Conservation (phyloP, 1,140 invertebrate genomes). For the Conus ventricosus region DNA sequence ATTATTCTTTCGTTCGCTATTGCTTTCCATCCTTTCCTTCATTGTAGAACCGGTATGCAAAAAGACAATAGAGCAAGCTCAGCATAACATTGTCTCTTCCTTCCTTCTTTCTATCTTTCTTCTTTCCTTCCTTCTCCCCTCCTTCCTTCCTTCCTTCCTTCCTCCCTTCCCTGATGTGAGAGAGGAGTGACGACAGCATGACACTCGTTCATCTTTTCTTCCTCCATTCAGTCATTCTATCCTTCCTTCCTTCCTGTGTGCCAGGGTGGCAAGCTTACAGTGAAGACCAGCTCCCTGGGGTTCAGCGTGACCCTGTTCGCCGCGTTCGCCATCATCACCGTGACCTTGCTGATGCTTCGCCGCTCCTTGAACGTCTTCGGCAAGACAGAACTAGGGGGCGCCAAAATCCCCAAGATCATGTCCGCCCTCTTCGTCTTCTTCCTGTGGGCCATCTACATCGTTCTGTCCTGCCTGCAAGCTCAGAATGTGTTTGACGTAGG, state of each 20-base stretch:
- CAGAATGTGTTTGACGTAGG: conserved; percentile 46
- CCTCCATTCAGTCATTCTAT: no score
- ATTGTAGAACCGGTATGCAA: no score
- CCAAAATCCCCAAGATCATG: conserved; percentile 68
- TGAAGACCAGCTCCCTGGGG: conserved; percentile 76
- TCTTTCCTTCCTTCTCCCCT: no score
- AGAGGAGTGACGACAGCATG: background rate
- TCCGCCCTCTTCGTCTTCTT: conserved; percentile 73
- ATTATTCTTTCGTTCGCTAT: no score
- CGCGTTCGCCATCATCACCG: conserved; percentile 75
- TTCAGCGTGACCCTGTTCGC: conserved; percentile 81
- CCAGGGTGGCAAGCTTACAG: conserved; percentile 77
- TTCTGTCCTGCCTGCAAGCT: conserved; percentile 73
- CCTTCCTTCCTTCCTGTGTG: conserved; percentile 45
- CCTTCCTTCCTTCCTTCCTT: no score
- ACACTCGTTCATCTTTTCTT: conserved; percentile 18
- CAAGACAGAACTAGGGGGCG: conserved; percentile 80
- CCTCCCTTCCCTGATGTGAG: no score
- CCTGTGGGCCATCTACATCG: conserved; percentile 78
- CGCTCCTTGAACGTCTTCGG: conserved; percentile 76
- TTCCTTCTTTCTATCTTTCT: no score
- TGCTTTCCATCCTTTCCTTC: no score
- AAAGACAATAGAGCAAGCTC: no score
- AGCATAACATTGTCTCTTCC: no score
- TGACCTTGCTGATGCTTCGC: conserved; percentile 76